These are phyloP conservation scores for Dipus sagitta DNA, from an alignment of 2,797 vertebrate species.

Conservation along the genomic window DNA sequence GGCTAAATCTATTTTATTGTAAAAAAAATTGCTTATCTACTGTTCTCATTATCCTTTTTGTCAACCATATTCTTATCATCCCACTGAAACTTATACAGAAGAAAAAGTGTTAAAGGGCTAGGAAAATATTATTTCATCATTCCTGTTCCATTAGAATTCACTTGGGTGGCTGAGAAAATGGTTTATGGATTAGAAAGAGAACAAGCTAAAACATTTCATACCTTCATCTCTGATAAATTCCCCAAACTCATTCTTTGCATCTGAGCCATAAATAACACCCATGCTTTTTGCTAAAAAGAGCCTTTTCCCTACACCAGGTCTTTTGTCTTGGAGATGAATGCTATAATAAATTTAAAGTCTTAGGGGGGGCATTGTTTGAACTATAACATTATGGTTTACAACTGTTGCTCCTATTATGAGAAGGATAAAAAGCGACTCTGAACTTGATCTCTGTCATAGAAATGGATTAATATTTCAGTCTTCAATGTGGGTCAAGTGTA, in stretches of 20 bases:
- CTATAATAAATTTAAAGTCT: constrained; percentile 93
- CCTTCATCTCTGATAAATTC: constrained; percentile 94
- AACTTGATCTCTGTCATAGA: constrained; percentile 91
- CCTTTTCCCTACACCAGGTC: constrained; percentile 92
- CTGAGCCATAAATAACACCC: constrained; percentile 93
- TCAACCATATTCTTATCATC: constrained; percentile 83
- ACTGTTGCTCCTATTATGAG: constrained; percentile 92
- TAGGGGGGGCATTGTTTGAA: constrained; percentile 91
- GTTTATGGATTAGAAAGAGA: constrained; percentile 94
- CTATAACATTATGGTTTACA: constrained; percentile 93
- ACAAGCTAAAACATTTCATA: constrained; percentile 94
- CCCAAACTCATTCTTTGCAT: constrained; percentile 93
- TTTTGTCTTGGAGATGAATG: constrained; percentile 93
- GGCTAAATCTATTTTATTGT: constrained; percentile 83
- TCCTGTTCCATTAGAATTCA: constrained; percentile 94
- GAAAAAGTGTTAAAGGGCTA: constrained; percentile 91
- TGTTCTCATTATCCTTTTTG: constrained; percentile 85
- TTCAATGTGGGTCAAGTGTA: constrained; percentile 90
- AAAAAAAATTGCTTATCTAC: constrained; percentile 81
- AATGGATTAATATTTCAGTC: constrained; percentile 91
- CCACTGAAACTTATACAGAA: constrained; percentile 86
- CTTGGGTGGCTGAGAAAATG: constrained; percentile 93
- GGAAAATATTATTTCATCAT: constrained; percentile 94
- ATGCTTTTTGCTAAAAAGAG: constrained; percentile 92
- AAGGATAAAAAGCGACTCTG: constrained; percentile 89